Base-by-base conservation (phyloP, 2,888 invertebrate genomes). In the Apotomis capreana region DNA sequence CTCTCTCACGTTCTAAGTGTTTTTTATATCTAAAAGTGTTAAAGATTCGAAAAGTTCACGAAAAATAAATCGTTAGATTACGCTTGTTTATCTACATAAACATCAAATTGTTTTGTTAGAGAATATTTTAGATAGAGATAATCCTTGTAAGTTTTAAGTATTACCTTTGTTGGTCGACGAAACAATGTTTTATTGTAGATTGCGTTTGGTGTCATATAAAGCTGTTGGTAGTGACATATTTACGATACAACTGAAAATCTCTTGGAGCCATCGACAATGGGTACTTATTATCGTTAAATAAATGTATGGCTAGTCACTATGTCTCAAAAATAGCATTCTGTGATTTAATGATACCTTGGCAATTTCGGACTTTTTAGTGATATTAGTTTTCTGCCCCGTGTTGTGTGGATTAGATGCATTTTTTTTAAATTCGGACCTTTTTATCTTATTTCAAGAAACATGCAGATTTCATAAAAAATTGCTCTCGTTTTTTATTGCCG, bases 1-100 rank as follows among this genome's bases (percentile, higher is more conserved):
- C 93, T 93, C 93, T 92, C 91, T 92, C 85, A 87, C 86, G 89
- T 85, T 90, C 89, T 91, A 90, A 90, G 89, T 87, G 83, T 89
- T 89, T 90, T 88, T 89, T 85, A 87, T 88, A 89, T 82, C 40
- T 40, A 6, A 82, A 85, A 87, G 85, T 86, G 84, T 76, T 82
- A 80, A 77, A 81, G 83, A 81, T 79, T 78, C 12, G 77, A 84
- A 84, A 81, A 83, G 84, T 85, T 81, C 75, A 80, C 81, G 81
- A 80, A 82, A 79, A 84, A 81, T 77, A 86, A 87, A 88, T 87
- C 84, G 82, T 83, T 86, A 85, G 82, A 77, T 81, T 80, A 81
- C 85, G 83, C 83, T 87, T 36, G 65, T 84, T 83, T 79, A 80
- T 83, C 78, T 80, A 76, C 61, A 51, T 75, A 55, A 76, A 76